These are phyloP conservation scores for Aspidoscelis tigris DNA, from an alignment of 2,113 vertebrate species.

Conservation along the genomic window DNA sequence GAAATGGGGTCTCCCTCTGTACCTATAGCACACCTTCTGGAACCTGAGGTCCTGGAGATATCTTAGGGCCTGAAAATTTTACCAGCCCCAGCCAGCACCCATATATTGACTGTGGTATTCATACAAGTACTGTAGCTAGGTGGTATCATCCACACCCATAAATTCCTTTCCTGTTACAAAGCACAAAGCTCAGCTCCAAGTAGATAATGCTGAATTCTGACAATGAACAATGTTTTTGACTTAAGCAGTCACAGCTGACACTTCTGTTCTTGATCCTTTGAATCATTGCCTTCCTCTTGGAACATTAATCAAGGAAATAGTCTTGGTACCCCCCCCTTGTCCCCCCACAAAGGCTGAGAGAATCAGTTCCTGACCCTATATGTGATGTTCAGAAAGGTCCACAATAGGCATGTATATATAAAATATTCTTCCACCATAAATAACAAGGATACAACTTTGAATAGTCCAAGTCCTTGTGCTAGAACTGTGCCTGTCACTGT, in stretches of 20 bases:
- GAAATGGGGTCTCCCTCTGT: too few relatives aligned
- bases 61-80: too few relatives aligned
- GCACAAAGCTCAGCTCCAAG: conserved; percentile 32
- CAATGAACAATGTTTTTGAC: conserved; percentile 57
- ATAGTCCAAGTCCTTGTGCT: conserved; percentile 50
- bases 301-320: conserved; percentile 65
- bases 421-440: conserved; percentile 58
- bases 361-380: conserved; percentile 61
- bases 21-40: too few relatives aligned
- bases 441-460: conserved; percentile 42
- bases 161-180: conserved; percentile 53
- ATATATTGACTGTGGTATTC: too few relatives aligned
- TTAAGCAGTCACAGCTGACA: conserved; percentile 37
- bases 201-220: conserved; percentile 32
- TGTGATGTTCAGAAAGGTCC: conserved; percentile 56
- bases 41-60: too few relatives aligned
- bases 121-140: too few relatives aligned
- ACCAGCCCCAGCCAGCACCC: too few relatives aligned
- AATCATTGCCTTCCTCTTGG: conserved; percentile 55
- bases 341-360: conserved; percentile 25
- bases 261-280: conserved; percentile 65
- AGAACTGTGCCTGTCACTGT: conserved; percentile 52
- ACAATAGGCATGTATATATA: conserved; percentile 45
- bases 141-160: conserved; percentile 25
- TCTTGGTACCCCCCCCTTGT: conserved; percentile 27